These are phyloP conservation scores for Erebia ligea DNA, from an alignment of 2,888 invertebrate genomes.

Conservation along the genomic window DNA sequence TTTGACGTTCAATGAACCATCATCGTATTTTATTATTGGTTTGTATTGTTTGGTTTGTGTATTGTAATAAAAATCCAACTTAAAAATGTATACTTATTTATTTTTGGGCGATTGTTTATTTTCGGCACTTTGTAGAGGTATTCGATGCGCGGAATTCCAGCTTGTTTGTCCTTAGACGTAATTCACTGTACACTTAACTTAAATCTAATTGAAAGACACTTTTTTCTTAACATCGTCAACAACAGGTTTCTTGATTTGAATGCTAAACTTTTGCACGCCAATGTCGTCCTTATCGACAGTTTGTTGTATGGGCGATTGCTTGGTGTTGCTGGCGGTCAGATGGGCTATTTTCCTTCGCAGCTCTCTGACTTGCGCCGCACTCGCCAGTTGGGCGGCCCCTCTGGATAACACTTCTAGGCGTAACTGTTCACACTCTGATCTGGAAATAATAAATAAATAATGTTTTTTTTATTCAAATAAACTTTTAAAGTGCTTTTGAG, in stretches of 20 bases:
- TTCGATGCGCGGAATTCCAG: too few species aligned
- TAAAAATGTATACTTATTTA: too few species aligned
- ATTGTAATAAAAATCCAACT: too few species aligned
- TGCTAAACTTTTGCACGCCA: conserved; percentile 43
- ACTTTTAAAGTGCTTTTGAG: too few species aligned
- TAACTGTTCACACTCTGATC: conserved; percentile 66
- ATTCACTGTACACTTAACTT: background rate
- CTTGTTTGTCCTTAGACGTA: too few species aligned
- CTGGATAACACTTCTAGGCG: conserved; percentile 65
- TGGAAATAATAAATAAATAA: conserved; percentile 49
- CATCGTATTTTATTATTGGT: too few species aligned
- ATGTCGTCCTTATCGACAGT: conserved; percentile 48
- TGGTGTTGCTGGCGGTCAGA: conserved; percentile 36
- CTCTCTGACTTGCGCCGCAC: conserved; percentile 66
- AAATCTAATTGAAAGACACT: conserved; percentile 66
- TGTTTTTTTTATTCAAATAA: too few species aligned
- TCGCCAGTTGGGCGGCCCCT: conserved; percentile 68
- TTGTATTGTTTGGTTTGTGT: too few species aligned
- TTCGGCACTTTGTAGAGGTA: too few species aligned
- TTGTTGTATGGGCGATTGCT: conserved; percentile 43
- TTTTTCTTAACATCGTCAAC: conserved; percentile 70
- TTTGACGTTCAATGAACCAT: too few species aligned
- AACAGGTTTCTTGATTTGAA: conserved; percentile 39
- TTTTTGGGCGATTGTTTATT: too few species aligned
- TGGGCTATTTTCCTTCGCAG: conserved; percentile 64